These are phyloP conservation scores for Lepas anatifera DNA, from an alignment of 2,888 invertebrate species.

Conservation along the genomic window DNA sequence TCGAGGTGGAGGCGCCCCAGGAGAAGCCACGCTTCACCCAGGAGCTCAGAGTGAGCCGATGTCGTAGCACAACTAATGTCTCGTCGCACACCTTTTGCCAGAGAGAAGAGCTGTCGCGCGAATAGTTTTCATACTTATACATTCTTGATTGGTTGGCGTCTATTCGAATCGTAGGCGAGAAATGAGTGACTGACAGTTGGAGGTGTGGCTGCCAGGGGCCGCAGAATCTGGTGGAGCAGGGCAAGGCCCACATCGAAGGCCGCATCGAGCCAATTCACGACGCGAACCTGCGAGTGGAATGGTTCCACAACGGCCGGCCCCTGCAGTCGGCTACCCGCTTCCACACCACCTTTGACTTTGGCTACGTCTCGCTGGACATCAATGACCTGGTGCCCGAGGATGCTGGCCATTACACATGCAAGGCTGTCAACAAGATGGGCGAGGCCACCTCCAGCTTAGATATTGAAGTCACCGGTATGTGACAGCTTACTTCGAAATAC, in stretches of 20 bases:
- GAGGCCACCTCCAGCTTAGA: slow-evolving; percentile 54
- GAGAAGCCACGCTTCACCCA: slow-evolving; percentile 73
- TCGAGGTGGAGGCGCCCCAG: slow-evolving; percentile 55
- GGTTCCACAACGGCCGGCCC: slow-evolving; percentile 84
- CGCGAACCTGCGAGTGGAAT: slow-evolving; percentile 75
- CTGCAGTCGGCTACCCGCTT: slow-evolving; percentile 78
- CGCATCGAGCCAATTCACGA: slow-evolving; percentile 84
- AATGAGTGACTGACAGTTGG: too few relatives aligned
- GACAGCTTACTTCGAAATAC: too few relatives aligned
- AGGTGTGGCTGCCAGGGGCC: too few relatives aligned
- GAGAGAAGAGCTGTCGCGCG: too few relatives aligned
- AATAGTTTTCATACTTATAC: slow-evolving; percentile 10
- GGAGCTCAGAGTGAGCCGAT: slow-evolving; percentile 54
- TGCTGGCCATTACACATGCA: slow-evolving; percentile 86
- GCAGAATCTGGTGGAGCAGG: slow-evolving; percentile 77
- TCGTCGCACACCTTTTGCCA: too few relatives aligned
- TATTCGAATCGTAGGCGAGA: too few relatives aligned
- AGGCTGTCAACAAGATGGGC: slow-evolving; percentile 82
- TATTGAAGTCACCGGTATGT: background rate
- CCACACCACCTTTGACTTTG: slow-evolving; percentile 94
- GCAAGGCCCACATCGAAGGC: slow-evolving; percentile 88
- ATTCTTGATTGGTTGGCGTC: too few relatives aligned
- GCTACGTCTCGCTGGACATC: slow-evolving; percentile 91
- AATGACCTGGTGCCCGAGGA: slow-evolving; percentile 89
- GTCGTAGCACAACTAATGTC: too few relatives aligned